These are phyloP conservation scores for Darevskia mixta DNA, from an alignment of 2,797 vertebrate genomes.

Conservation along the genomic window DNA sequence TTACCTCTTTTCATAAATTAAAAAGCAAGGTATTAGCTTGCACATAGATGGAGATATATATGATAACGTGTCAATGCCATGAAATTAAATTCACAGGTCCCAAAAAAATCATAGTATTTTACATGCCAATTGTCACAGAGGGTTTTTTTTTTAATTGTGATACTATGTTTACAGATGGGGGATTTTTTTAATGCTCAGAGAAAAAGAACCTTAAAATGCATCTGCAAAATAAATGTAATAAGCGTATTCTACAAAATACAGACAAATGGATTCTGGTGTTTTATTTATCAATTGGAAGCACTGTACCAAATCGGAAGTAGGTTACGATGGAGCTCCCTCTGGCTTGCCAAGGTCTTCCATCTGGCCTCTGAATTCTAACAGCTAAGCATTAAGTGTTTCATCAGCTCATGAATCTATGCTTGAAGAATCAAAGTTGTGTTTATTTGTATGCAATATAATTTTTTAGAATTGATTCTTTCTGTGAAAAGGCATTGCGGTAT, in stretches of 20 bases:
- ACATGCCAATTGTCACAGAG: constrained; percentile 68
- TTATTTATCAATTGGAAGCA: background rate
- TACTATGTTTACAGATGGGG: constrained; percentile 72
- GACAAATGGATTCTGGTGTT: background rate
- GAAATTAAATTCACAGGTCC: constrained; percentile 65
- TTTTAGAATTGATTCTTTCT: background rate
- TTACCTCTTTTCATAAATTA: constrained; percentile 81
- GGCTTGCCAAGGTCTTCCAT: background rate
- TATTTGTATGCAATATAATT: background rate
- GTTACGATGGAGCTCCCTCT: background rate
- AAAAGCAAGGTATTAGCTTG: constrained; percentile 79
- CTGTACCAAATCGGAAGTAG: too few species aligned
- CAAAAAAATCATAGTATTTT: constrained; percentile 72
- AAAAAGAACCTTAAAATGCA: constrained; percentile 65
- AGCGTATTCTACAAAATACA: constrained; percentile 56
- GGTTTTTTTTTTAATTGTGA: constrained; percentile 69
- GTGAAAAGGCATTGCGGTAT: background rate
- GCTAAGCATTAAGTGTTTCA: background rate
- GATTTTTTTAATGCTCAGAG: constrained; percentile 47
- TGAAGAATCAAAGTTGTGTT: background rate
- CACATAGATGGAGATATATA: constrained; percentile 66
- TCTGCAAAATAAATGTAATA: constrained; percentile 74
- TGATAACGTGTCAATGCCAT: constrained; percentile 76
- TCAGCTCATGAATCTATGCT: background rate
- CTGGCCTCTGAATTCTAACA: background rate